A percentile compares a stretch with the other conserved stretches of the same genome.
Conservation (phyloP, 2,797 vertebrate genomes). For the Glossophaga mutica region DNA sequence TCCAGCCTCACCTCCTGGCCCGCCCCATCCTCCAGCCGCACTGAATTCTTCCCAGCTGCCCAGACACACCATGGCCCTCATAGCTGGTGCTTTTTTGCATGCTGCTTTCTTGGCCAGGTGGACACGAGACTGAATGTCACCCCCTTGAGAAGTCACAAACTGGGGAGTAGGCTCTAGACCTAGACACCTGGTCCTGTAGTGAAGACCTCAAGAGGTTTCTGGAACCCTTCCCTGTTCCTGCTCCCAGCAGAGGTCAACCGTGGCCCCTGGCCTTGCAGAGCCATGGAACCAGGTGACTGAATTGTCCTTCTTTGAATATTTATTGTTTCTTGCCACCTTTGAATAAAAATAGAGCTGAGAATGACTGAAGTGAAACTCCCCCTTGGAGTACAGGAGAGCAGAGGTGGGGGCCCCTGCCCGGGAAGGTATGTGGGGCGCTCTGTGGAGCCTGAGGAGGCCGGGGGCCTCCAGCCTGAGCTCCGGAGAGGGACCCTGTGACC, state of each 20-base stretch:
- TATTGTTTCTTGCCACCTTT: constrained; percentile 43
- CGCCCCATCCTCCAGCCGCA: neutral
- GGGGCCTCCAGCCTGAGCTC: neutral
- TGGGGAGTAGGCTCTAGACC: neutral
- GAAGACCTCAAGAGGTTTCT: neutral
- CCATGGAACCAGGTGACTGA: neutral
- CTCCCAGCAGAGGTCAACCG: neutral
- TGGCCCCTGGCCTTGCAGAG: neutral
- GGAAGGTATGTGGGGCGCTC: neutral
- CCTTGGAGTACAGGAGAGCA: neutral
- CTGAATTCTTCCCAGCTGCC: neutral
- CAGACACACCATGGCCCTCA: accelerated
- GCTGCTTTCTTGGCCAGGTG: neutral
- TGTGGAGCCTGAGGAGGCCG: neutral
- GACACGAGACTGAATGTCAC: neutral
- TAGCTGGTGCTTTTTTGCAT: neutral
- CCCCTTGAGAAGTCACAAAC: neutral
- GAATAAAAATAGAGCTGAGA: constrained; percentile 71
- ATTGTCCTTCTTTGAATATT: constrained; percentile 40
- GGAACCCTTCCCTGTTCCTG: neutral
- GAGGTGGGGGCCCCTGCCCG: neutral
- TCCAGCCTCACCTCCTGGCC: neutral
- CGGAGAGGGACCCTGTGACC: neutral
- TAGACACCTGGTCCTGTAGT: neutral
- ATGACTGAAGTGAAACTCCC: constrained; percentile 51